Evolutionary conservation across 2,888 invertebrate species (phyloP).

Genomic region (Baccha elongata): DNA sequence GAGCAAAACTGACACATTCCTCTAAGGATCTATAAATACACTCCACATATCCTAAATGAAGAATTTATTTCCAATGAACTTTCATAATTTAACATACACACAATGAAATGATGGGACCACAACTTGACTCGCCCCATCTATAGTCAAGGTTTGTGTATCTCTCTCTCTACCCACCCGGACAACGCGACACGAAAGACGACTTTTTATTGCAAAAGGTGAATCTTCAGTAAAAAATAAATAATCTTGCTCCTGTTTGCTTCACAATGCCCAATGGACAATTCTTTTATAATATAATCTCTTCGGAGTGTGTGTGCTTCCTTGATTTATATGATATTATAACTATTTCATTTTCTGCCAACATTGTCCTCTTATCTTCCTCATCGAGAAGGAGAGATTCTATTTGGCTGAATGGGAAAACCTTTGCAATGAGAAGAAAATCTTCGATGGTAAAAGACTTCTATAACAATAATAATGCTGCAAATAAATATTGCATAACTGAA

Average conservation of each 20-base stretch:
- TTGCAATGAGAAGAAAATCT: slow-evolving; percentile 16
- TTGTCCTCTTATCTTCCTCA: slow-evolving; percentile 1
- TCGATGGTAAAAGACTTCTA: slow-evolving; percentile 18
- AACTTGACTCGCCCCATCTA: too few species aligned
- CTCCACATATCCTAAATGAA: neutral
- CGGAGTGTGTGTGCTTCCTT: slow-evolving; percentile 27
- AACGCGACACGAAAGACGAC: neutral
- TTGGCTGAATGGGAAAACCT: slow-evolving; percentile 6
- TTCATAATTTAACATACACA: slow-evolving; percentile 34
- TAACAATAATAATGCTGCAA: slow-evolving; percentile 44
- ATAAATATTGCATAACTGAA: slow-evolving; percentile 35
- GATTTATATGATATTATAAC: slow-evolving; percentile 60
- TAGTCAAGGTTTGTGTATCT: neutral
- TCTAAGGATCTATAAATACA: slow-evolving; percentile 39
- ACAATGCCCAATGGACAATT: slow-evolving; percentile 42
- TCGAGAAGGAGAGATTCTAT: slow-evolving; percentile 3
- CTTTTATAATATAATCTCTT: slow-evolving; percentile 14
- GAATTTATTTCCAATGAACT: slow-evolving; percentile 40
- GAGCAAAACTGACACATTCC: slow-evolving; percentile 37
- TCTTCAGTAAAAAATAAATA: slow-evolving; percentile 19
- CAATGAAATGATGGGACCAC: neutral
- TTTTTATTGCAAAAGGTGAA: slow-evolving; percentile 32
- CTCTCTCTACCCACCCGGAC: neutral
- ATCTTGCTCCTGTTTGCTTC: slow-evolving; percentile 17
- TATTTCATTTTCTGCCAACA: slow-evolving; percentile 60